Evolutionary conservation across 2,797 vertebrate genomes (phyloP), one percentile per base, ranked within the genome.

Genomic region (Chanos chanos): DNA sequence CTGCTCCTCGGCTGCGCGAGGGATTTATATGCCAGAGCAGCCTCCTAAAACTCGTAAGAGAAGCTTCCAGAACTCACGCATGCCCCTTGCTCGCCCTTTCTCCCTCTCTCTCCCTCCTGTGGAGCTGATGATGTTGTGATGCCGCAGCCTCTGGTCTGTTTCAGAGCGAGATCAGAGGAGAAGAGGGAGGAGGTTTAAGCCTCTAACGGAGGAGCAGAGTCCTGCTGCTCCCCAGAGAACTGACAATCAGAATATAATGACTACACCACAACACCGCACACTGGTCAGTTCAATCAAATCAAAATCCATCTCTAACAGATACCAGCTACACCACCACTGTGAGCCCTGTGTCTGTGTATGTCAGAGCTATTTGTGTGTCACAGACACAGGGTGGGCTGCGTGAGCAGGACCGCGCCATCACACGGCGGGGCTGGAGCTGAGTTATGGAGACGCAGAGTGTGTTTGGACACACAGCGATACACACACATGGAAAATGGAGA

Each of bases 1-100:
- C n/a, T n/a, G 10, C 6, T 43, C 27, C 19, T 30, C 56, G 28
- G 18, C 12, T 9, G 19, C 7, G 6, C n/a, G 12, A 2, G 45
- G 33, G 24, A 59, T 77, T 81, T 78, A 80, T 80, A 84, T 0
- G 31, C 39, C n/a, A n/a, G n/a, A n/a, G 4, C 51, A 40, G 41
- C 39, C 3, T 2, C 8, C 41, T 40, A 28, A 34, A 40, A 39
- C 25, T 28, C 19, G 5, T 39, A 3, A 34, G 51, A 28, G 74
- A 6, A 74, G 64, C 41, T 78, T 84, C 81, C 71, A 55, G 73
- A 79, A 81, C 52, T 40, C 28, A 59, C 1, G 1, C 36, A 47
- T n/a, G 9, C 34, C 51, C 41, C 43, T 68, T 51, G 25, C 10
- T 15, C 19, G 22, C 36, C 24, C n/a, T 12, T 10, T 77, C 47